Conservation (phyloP, 1,140 invertebrate genomes). For the Mactra quadrangularis region DNA sequence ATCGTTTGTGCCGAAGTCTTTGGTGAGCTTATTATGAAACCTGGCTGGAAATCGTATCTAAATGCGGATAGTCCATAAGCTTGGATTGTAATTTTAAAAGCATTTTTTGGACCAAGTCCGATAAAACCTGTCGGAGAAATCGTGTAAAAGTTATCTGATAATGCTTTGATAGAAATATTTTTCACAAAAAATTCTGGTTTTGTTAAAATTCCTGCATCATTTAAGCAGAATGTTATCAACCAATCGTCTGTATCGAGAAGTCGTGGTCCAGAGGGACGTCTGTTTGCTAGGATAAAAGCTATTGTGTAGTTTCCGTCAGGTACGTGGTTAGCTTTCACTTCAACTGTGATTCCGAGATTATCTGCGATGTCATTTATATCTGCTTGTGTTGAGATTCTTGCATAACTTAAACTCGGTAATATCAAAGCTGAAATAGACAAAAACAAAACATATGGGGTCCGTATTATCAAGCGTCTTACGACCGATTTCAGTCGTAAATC, state of each 20-base stretch:
- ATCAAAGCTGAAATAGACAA: slow-evolving; percentile 1
- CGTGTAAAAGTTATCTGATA: background rate
- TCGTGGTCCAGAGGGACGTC: too few relatives aligned
- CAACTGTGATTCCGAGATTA: background rate
- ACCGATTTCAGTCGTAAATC: too few relatives aligned
- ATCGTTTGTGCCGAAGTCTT: background rate
- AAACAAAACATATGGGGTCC: background rate
- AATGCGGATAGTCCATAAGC: slow-evolving; percentile 23
- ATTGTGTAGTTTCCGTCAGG: slow-evolving; percentile 3
- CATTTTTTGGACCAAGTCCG: background rate
- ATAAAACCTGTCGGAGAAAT: background rate
- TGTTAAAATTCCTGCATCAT: slow-evolving; percentile 4
- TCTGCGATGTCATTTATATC: slow-evolving; percentile 35
- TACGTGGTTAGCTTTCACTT: background rate
- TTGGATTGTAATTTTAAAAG: slow-evolving; percentile 14
- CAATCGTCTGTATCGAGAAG: slow-evolving; percentile 19
- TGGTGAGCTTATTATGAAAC: background rate
- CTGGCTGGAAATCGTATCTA: slow-evolving; percentile 5
- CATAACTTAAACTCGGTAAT: background rate
- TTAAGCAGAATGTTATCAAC: slow-evolving; percentile 23
- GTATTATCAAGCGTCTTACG: too few relatives aligned
- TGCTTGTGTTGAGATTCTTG: background rate
- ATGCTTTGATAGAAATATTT: background rate
- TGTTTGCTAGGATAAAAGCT: too few relatives aligned
- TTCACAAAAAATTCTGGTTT: background rate